Percentiles rank a stretch among this genome's conserved stretches.
phyloP scores from a whole-genome alignment of 1,140 invertebrate species.

The Samia ricini region DNA sequence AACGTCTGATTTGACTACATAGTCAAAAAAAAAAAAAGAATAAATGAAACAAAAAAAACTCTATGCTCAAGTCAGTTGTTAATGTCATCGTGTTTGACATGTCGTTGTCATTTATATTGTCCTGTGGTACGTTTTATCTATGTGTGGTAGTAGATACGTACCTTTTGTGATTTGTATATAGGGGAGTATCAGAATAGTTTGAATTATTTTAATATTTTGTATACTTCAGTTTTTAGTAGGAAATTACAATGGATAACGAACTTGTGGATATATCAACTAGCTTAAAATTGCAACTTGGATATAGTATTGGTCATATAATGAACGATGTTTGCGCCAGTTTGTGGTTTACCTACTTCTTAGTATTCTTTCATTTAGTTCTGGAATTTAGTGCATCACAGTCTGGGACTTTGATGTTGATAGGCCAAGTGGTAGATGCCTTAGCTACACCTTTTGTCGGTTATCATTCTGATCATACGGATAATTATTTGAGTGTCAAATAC shows the following conservation, averaged over 20 bases:
- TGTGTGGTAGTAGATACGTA: too few species aligned
- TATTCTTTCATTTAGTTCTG: conserved; percentile 93
- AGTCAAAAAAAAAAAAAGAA: too few species aligned
- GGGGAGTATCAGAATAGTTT: too few species aligned
- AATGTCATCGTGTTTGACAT: too few species aligned
- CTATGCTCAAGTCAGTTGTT: too few species aligned
- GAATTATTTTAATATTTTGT: neutral
- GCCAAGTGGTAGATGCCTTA: conserved; percentile 93
- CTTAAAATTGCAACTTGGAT: conserved; percentile 65
- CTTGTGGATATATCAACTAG: conserved; percentile 66
- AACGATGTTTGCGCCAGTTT: conserved; percentile 97
- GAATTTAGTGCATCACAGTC: conserved; percentile 86
- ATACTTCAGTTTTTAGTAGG: neutral
- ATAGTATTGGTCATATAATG: conserved; percentile 90
- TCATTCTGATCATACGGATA: conserved; percentile 87
- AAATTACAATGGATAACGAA: conserved; percentile 68
- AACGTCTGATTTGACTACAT: too few species aligned
- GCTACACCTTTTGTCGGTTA: conserved; percentile 94
- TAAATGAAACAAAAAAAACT: too few species aligned
- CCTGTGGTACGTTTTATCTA: too few species aligned
- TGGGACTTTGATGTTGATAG: conserved; percentile 89
- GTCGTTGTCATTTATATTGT: too few species aligned
- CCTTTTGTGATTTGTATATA: too few species aligned
- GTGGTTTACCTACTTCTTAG: conserved; percentile 98
- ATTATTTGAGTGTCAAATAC: conserved; percentile 83